phyloP scores from a whole-genome alignment of 2,888 invertebrate species.

The Athalia circularis region DNA sequence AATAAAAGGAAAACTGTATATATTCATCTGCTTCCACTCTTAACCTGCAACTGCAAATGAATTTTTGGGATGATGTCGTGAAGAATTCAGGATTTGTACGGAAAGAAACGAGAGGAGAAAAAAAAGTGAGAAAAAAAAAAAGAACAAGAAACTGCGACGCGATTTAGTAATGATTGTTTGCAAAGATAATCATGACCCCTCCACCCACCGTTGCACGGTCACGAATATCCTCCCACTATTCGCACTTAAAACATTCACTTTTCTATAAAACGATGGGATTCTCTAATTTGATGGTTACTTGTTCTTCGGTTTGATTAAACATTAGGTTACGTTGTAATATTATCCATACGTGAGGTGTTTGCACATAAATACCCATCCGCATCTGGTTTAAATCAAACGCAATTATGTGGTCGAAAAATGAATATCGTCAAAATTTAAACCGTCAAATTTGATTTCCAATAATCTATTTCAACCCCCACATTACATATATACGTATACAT shows the following conservation, averaged over 20 bases:
- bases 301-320: slow-evolving; percentile 5
- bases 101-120: background rate
- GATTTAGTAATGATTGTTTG: slow-evolving; percentile 36
- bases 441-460: too few species aligned
- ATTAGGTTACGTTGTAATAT: background rate
- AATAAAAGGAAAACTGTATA: background rate
- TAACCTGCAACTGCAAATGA: background rate
- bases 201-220: slow-evolving; percentile 28
- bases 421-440: too few species aligned
- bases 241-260: slow-evolving; percentile 67
- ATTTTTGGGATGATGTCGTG: too few species aligned
- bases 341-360: background rate
- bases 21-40: background rate
- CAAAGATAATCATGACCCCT: slow-evolving; percentile 24
- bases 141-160: slow-evolving; percentile 31
- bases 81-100: background rate
- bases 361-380: background rate
- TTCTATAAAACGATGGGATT: slow-evolving; percentile 68
- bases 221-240: slow-evolving; percentile 64
- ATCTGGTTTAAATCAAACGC: background rate
- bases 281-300: slow-evolving; percentile 61
- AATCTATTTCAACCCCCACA: too few species aligned
- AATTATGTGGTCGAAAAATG: too few species aligned
- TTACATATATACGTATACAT: too few species aligned
- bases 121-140: background rate